Base-by-base conservation (phyloP, 2,113 vertebrate species). In the Chloropsis cyanopogon region DNA sequence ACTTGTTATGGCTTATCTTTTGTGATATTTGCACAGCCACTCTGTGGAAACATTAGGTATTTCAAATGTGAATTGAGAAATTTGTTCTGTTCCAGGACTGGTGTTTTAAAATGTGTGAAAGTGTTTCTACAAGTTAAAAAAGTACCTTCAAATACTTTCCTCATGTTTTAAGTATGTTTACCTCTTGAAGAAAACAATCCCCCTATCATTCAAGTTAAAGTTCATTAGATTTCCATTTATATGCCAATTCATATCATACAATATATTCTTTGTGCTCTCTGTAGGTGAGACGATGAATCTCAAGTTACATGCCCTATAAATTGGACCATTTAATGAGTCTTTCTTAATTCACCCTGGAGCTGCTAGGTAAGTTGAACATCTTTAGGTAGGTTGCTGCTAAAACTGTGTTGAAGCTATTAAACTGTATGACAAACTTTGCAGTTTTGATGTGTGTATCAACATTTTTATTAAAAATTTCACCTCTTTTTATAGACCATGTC, bases 21-120 rank as follows among this genome's bases (percentile, higher is more conserved):
- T 64, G 44, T 73, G 59, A 50, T 26, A 77, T 92, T 95, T 95
- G 65, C 91, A 91, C 65, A 95, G 31, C 14, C 5, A 9, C 44
- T 64, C 33, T 71, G 72, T 71, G 52, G 52, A 60, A 91, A 49
- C 5, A 6, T 23, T 21, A 31, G 15, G 25, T 26, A 71, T 82
- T 94, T 92, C 69, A 92, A 88, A 60, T 35, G 88, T 11, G 39
- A 78, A 63, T 93, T 95, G 92, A 86, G 86, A 88, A 94, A 94
- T 70, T 61, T 61, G 28, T 69, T 88, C 59, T 86, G 20, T 68
- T 63, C 26, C 21, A 60, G 61, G 26, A 10, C 1, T 72, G 24
- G 11, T 5, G 3, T 35, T 61, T n/a, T 50, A 26, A 82, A 93
- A 75, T 0, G 0, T 4, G 10, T 53, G 13, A 47, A 73, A 90